A percentile compares a stretch with the other conserved stretches of the same genome.
Evolutionary conservation across 2,113 vertebrate species (phyloP).

Genomic region (Microcebus tavaratra): DNA sequence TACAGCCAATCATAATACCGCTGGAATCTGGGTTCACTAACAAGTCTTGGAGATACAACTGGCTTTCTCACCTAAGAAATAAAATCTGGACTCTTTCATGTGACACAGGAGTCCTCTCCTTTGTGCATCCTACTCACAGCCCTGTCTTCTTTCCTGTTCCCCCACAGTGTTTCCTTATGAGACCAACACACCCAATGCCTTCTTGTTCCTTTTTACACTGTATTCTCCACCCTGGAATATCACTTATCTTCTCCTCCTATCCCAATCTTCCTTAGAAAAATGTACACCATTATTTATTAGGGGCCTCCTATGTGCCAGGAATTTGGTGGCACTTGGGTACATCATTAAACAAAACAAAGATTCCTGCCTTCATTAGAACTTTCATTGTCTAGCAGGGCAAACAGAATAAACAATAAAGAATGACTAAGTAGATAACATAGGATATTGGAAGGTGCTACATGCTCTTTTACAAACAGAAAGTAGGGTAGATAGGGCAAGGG

Average conservation of each 20-base stretch:
- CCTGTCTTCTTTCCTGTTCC: not conserved
- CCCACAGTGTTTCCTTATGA: not conserved
- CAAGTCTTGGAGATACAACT: not conserved
- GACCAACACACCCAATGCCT: not conserved
- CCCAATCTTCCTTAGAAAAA: not conserved
- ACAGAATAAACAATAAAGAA: not conserved
- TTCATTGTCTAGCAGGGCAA: not conserved
- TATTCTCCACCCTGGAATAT: not conserved
- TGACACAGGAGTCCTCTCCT: not conserved
- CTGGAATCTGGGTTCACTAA: not conserved
- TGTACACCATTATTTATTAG: not conserved
- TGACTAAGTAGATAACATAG: not conserved
- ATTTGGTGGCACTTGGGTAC: not conserved
- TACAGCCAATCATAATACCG: fast-evolving
- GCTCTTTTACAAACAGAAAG: not conserved
- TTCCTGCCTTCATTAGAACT: not conserved
- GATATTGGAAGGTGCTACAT: not conserved
- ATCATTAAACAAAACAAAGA: not conserved
- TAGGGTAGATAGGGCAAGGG: not conserved
- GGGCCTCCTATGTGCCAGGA: not conserved
- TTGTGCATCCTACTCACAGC: fast-evolving
- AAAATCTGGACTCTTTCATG: not conserved
- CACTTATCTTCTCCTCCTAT: not conserved
- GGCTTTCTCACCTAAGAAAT: not conserved
- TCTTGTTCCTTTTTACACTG: not conserved